Conservation (phyloP, 2,888 invertebrate species). For the Lithosia quadra region DNA sequence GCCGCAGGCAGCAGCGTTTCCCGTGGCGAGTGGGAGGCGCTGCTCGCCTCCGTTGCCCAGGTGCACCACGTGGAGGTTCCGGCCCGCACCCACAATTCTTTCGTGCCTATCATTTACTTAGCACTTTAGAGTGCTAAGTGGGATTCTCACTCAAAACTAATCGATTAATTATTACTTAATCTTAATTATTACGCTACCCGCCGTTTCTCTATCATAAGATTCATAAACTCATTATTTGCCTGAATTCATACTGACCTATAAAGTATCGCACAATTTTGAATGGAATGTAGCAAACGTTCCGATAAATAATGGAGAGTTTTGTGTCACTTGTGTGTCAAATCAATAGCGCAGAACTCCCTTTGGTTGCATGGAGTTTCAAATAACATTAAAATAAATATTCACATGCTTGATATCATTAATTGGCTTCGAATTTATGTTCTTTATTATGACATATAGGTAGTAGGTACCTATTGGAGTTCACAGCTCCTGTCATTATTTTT, state of each 20-base stretch:
- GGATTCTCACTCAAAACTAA: not conserved
- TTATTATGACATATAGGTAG: too few species aligned
- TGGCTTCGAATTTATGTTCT: constrained; percentile 35
- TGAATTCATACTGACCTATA: not conserved
- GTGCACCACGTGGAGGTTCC: too few species aligned
- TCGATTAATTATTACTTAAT: not conserved
- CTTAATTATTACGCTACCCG: not conserved
- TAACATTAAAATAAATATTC: constrained; percentile 39
- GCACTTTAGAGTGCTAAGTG: too few species aligned
- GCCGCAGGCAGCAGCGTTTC: too few species aligned
- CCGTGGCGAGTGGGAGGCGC: too few species aligned
- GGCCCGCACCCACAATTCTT: too few species aligned
- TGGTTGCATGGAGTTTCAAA: not conserved
- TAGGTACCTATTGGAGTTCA: constrained; percentile 28
- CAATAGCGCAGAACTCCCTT: constrained; percentile 2
- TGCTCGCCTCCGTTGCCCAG: too few species aligned
- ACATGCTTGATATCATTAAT: constrained; percentile 30
- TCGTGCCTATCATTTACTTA: too few species aligned
- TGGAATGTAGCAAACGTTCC: not conserved
- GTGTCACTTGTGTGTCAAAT: not conserved
- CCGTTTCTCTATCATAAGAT: too few species aligned
- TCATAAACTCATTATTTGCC: too few species aligned
- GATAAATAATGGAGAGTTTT: not conserved
- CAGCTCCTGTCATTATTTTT: constrained; percentile 48
- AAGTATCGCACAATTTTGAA: not conserved